Evolutionary conservation across 2,113 vertebrate species (phyloP).

Genomic region (Orthonyx spaldingii): DNA sequence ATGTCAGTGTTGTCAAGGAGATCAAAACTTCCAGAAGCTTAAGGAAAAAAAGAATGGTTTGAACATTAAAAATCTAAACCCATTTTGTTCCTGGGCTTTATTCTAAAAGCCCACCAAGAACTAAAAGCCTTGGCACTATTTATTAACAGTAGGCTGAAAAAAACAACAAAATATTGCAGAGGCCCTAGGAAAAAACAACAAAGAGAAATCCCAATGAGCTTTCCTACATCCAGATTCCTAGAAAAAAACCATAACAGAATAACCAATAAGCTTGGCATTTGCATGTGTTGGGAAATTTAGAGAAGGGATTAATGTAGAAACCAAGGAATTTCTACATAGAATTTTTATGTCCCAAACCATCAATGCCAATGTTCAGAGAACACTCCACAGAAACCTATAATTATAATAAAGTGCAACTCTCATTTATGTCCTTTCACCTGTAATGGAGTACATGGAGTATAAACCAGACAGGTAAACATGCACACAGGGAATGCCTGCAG

Average conservation of each 20-base stretch:
- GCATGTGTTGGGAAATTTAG: not conserved
- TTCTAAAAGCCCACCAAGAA: slow-evolving; percentile 1
- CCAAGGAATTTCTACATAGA: not conserved
- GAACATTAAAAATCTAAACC: slow-evolving; percentile 53
- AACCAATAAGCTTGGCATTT: not conserved
- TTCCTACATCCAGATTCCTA: not conserved
- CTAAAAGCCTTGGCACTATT: not conserved
- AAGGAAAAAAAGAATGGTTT: slow-evolving; percentile 40
- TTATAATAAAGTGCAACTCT: not conserved
- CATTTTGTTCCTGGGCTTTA: slow-evolving; percentile 16
- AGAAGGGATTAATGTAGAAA: not conserved
- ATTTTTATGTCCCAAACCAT: not conserved
- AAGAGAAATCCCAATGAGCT: not conserved
- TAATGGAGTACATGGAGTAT: too few species aligned
- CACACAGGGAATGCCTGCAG: not conserved
- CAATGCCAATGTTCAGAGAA: not conserved
- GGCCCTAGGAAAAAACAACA: not conserved
- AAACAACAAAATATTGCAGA: not conserved
- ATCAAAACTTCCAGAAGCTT: slow-evolving; percentile 90
- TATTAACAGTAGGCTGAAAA: not conserved
- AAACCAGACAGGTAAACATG: not conserved
- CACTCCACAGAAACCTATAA: not conserved
- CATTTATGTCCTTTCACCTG: not conserved
- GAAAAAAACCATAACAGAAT: not conserved
- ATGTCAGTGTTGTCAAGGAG: slow-evolving; percentile 97